These are phyloP conservation scores for Myanophis thanlyinensis DNA, from an alignment of 2,113 vertebrate genomes.

Conservation along the genomic window DNA sequence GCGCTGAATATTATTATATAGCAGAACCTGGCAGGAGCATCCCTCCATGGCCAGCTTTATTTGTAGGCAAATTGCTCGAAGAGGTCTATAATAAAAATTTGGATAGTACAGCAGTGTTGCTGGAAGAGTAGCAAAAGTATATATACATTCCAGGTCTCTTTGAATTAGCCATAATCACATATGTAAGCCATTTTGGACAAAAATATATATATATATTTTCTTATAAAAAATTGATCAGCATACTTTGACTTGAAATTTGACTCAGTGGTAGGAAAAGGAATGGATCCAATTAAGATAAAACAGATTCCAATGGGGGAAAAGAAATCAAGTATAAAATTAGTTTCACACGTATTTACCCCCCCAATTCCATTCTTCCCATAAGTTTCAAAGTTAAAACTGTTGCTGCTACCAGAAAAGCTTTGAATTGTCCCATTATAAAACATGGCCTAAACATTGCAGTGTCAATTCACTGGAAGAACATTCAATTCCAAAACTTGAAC, in stretches of 20 bases:
- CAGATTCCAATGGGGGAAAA: slow-evolving; percentile 63
- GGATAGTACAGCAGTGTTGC: slow-evolving; percentile 66
- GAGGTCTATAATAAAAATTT: slow-evolving; percentile 71
- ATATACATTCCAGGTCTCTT: slow-evolving; percentile 78
- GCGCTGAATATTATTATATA: slow-evolving; percentile 32
- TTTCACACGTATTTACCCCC: slow-evolving; percentile 69
- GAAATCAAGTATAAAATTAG: slow-evolving; percentile 79
- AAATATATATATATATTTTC: slow-evolving; percentile 83
- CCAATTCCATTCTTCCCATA: slow-evolving; percentile 59
- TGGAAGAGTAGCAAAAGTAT: slow-evolving; percentile 80
- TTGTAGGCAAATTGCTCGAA: slow-evolving; percentile 59
- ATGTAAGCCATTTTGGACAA: slow-evolving; percentile 78
- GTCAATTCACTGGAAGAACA: slow-evolving; percentile 59
- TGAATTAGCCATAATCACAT: slow-evolving; percentile 80
- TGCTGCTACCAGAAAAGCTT: slow-evolving; percentile 66
- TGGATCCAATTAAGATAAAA: slow-evolving; percentile 73
- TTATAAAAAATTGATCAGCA: slow-evolving; percentile 81
- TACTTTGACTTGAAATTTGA: slow-evolving; percentile 74
- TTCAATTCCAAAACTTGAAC: slow-evolving; percentile 61
- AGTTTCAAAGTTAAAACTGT: slow-evolving; percentile 62
- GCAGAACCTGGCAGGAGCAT: slow-evolving; percentile 50
- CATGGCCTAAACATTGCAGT: slow-evolving; percentile 52
- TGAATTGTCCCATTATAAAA: slow-evolving; percentile 56
- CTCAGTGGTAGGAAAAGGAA: slow-evolving; percentile 76
- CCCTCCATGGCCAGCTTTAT: slow-evolving; percentile 37